phyloP scores from a whole-genome alignment of 2,113 vertebrate genomes.

The Pseudorectes ferrugineus region DNA sequence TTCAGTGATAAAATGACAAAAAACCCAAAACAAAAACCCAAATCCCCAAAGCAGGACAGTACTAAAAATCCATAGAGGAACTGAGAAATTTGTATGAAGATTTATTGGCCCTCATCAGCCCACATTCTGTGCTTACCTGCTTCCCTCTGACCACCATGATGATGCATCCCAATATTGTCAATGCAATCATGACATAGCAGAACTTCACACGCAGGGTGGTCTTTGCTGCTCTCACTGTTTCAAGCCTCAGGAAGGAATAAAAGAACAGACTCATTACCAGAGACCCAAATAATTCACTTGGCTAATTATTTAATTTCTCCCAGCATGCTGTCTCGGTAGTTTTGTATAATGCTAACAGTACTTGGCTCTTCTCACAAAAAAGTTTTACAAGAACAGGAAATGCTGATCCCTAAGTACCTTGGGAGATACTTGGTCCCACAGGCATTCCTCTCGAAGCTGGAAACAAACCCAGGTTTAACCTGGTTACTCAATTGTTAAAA shows the following conservation, averaged over 20 bases:
- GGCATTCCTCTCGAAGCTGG: not conserved
- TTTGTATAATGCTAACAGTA: not conserved
- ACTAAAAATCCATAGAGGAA: not conserved
- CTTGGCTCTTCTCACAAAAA: not conserved
- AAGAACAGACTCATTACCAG: not conserved
- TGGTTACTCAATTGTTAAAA: not conserved
- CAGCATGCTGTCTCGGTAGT: too few species aligned
- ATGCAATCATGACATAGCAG: constrained; percentile 83
- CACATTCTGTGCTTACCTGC: constrained; percentile 71
- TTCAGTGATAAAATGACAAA: not conserved
- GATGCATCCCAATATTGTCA: constrained; percentile 80
- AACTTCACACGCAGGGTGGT: constrained; percentile 82
- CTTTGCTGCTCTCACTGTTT: constrained; percentile 83
- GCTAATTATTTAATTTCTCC: not conserved
- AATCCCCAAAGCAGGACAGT: not conserved
- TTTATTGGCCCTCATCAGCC: not conserved
- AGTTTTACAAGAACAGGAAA: not conserved
- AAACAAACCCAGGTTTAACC: not conserved
- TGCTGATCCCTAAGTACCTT: not conserved
- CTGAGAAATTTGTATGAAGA: not conserved
- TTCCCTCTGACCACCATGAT: constrained; percentile 80
- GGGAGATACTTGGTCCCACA: not conserved
- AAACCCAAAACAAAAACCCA: not conserved
- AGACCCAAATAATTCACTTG: not conserved
- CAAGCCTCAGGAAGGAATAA: constrained; percentile 70